Evolutionary conservation across 2,888 invertebrate species (phyloP), one percentile per base, ranked within the genome.

Genomic region (Diarsia dahlii): DNA sequence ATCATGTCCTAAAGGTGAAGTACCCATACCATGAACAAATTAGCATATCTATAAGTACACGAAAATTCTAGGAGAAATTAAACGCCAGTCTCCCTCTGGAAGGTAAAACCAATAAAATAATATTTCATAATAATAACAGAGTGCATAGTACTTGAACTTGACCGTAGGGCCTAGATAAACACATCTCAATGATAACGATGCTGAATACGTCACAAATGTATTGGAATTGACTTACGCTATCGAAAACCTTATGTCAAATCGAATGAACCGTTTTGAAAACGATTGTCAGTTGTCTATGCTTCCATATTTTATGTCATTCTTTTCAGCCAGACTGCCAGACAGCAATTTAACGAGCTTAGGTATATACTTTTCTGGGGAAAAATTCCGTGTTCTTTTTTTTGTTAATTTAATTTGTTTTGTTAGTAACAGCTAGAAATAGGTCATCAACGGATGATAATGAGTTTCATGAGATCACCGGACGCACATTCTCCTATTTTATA

Each of bases 401-500:
- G 23, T n/a, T 62, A 10, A 68, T 63, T 71, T 67, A 13, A 39
- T 81, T 80, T 71, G 39, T 81, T 75, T 74, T 23, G 54, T 70
- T 50, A 66, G 84, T 74, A 63, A 60, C 66, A 74, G 72, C 66
- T 78, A 54, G 39, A 85, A 84, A 82, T 82, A 79, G 84, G 85
- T 78, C 87, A 82, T 88, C 82, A 79, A 74, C 73, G 66, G 77
- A 78, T 85, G 82, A 81, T 88, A 88, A 89, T 89, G 88, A 88
- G 85, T 82, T 78, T 84, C 81, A 84, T 89, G 85, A 85, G 89
- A 89, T 89, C 89, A 88, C 84, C 86, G 88, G 88, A 88, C 86
- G 88, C 83, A 87, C 85, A 90, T 87, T 87, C 88, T 88, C 88
- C 87, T 89, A 88, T 91, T 90, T 91, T 89, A 90, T 91, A 88